phyloP scores from a whole-genome alignment of 2,888 invertebrate genomes.

The Adelphocoris suturalis region DNA sequence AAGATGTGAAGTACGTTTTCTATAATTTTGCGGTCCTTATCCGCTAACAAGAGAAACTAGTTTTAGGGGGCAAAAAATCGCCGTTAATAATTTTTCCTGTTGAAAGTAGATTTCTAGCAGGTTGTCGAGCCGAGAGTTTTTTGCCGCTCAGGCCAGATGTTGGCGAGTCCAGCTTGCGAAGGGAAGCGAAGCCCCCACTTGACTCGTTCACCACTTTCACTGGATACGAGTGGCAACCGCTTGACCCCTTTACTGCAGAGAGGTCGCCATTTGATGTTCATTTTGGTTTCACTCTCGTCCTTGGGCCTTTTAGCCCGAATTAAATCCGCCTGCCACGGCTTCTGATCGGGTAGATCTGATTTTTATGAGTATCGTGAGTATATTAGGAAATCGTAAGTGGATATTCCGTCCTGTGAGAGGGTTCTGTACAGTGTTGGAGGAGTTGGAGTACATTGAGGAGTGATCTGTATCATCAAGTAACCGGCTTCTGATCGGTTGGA shows the following conservation, averaged over 20 bases:
- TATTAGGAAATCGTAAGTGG: no score
- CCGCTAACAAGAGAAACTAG: no score
- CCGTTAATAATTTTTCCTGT: background rate
- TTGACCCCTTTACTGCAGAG: slow-evolving; percentile 1
- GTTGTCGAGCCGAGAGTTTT: background rate
- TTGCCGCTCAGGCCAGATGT: background rate
- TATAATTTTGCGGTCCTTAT: no score
- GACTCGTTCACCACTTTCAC: background rate
- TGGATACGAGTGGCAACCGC: slow-evolving; percentile 3
- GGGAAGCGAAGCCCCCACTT: background rate
- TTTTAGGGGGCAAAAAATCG: no score
- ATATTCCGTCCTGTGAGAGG: no score
- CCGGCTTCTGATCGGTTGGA: background rate
- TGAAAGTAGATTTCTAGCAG: slow-evolving; percentile 19
- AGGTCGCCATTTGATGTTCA: background rate
- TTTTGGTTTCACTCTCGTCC: background rate
- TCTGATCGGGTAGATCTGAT: background rate
- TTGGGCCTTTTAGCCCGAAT: background rate
- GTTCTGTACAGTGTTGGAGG: no score
- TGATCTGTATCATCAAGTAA: no score
- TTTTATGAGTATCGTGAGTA: no score
- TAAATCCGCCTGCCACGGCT: background rate
- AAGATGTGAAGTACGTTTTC: no score
- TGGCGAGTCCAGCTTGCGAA: background rate
- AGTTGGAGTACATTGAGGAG: no score